Conservation (phyloP, 2,888 invertebrate genomes). For the Drosophila imparisetae region DNA sequence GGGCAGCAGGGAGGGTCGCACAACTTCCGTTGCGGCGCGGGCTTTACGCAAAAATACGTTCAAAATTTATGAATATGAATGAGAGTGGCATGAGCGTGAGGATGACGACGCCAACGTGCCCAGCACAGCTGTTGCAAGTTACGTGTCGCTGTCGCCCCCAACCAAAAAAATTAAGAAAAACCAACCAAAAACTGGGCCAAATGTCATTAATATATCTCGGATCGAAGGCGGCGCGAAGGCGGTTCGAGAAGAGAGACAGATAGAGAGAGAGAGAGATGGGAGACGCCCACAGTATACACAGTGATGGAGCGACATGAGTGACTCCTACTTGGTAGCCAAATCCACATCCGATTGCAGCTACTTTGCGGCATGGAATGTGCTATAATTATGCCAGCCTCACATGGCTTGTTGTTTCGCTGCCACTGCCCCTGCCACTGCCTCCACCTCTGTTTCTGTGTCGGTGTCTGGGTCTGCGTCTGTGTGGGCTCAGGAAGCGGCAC, state of each 20-base stretch:
- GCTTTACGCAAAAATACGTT: conserved; percentile 70
- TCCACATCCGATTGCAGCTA: conserved; percentile 77
- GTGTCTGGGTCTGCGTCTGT: conserved; percentile 35
- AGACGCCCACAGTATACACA: conserved; percentile 57
- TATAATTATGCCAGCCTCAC: conserved; percentile 71
- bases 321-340: conserved; percentile 35
- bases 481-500: conserved; percentile 69
- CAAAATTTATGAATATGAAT: conserved; percentile 78
- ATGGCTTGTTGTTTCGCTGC: conserved; percentile 12
- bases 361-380: conserved; percentile 69
- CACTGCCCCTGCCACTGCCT: not conserved
- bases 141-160: conserved; percentile 52
- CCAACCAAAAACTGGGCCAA: conserved; percentile 71
- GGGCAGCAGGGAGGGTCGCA: conserved; percentile 12
- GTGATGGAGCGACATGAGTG: conserved; percentile 16
- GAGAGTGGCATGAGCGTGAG: conserved; percentile 35
- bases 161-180: conserved; percentile 24
- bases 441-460: conserved; percentile 1
- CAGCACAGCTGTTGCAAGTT: conserved; percentile 53
- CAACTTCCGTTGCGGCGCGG: conserved; percentile 69
- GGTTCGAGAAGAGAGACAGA: not conserved
- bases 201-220: conserved; percentile 78
- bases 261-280: conserved; percentile 2
- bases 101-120: conserved; percentile 30
- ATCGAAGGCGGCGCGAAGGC: conserved; percentile 50